Base-by-base conservation (phyloP, 2,888 invertebrate genomes). In the Ecliptopera silaceata region DNA sequence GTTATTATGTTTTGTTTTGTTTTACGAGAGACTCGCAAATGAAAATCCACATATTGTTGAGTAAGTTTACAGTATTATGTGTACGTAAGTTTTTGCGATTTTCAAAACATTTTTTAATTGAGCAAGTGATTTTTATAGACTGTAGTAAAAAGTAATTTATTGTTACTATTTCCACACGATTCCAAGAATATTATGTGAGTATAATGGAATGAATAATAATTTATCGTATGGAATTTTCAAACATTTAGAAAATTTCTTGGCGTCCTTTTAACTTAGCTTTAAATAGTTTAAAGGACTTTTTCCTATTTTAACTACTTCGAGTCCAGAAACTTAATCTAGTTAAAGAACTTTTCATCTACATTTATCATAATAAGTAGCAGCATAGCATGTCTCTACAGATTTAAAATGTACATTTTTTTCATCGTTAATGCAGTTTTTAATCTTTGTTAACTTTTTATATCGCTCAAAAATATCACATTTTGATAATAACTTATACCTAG, bases 31-130 rank as follows among this genome's bases (percentile, higher is more conserved):
- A 77, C 75, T 81, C 72, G 78, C 70, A 57, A 78, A 76, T 75
- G 70, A 74, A 75, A 79, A 82, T 83, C 75, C 80, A 77, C 73
- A 79, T 75, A 75, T 76, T 74, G 72, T 80, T 77, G 75, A 76
- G 82, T 84, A 82, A 79, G 79, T 79, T 82, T 81, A 86, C 90
- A 91, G 90, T 91, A 91, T 91, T 91, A 91, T 83, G 80, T 85
- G 79, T 85, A 79, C 79, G 82, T 88, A 85, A 87, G 83, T 48
- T 74, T 79, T 80, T 79, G 36, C 45, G 61, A 58, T 56, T 57
- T 66, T 59, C 49, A 53, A 57, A 62, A 66, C 72, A 77, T 77
- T 82, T 13, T 75, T 79, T 83, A 80, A 81, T 84, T 82, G 54
- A 63, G 43, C 47, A 78, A 79, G 84, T 86, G 84, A 87, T 85